Conservation (phyloP, 2,888 invertebrate species). For the Aphodius sticticus region DNA sequence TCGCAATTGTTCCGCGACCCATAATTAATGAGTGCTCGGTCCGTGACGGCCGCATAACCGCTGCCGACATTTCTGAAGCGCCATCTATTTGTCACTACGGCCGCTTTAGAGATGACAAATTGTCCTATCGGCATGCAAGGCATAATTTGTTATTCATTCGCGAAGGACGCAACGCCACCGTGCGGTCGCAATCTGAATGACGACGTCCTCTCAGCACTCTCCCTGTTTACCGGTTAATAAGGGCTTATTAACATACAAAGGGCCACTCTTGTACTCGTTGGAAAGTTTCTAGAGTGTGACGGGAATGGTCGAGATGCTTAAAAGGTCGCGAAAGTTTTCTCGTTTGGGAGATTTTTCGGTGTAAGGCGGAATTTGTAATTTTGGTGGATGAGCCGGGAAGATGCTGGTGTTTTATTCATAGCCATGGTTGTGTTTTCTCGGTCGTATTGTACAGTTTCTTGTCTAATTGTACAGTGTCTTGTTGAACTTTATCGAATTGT, state of each 20-base stretch:
- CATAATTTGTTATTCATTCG: conserved; percentile 22
- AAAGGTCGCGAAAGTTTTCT: neutral
- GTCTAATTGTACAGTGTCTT: too few relatives aligned
- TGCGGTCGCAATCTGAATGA: neutral
- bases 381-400: neutral
- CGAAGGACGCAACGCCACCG: neutral
- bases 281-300: conserved; percentile 11
- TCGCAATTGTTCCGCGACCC: neutral
- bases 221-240: conserved; percentile 18
- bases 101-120: conserved; percentile 18
- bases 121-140: conserved; percentile 19
- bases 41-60: conserved; percentile 1
- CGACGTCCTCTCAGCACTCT: conserved; percentile 5
- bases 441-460: too few relatives aligned
- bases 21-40: neutral
- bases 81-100: conserved; percentile 22
- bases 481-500: too few relatives aligned
- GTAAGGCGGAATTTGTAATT: neutral
- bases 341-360: neutral
- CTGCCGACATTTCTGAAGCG: conserved; percentile 11
- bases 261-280: conserved; percentile 11
- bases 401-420: neutral
- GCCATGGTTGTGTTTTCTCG: neutral
- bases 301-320: neutral
- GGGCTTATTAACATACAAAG: conserved; percentile 21